These are phyloP conservation scores for Progne subis DNA, from an alignment of 2,113 vertebrate genomes.

Conservation along the genomic window DNA sequence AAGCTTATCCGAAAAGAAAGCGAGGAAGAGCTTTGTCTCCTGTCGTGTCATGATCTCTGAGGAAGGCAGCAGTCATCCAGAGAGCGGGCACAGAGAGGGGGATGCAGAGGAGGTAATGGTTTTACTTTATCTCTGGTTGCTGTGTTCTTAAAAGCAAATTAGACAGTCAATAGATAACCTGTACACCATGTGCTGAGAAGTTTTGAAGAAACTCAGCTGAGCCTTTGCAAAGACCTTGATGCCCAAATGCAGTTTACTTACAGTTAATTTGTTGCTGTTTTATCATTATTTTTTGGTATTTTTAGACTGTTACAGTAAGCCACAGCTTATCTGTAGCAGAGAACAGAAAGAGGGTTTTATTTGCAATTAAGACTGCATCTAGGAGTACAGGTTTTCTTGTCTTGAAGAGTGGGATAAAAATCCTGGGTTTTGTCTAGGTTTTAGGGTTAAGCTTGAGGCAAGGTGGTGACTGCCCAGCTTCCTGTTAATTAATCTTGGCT, in stretches of 20 bases:
- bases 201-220: neutral
- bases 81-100: slow-evolving; percentile 74
- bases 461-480: neutral
- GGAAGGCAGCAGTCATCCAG: slow-evolving; percentile 78
- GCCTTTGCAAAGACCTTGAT: neutral
- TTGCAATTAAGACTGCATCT: neutral
- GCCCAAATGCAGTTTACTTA: neutral
- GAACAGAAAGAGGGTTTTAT: neutral
- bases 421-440: neutral
- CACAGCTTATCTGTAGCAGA: neutral
- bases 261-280: neutral
- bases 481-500: neutral
- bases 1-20: slow-evolving; percentile 88
- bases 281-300: neutral
- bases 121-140: neutral
- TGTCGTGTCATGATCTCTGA: slow-evolving; percentile 86
- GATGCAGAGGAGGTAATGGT: slow-evolving; percentile 80
- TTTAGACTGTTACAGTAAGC: neutral
- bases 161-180: neutral
- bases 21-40: slow-evolving; percentile 88
- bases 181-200: neutral
- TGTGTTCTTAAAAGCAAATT: neutral
- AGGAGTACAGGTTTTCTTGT: neutral
- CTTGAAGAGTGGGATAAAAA: neutral
- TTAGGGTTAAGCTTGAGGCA: neutral